Percentiles rank a stretch among this genome's conserved stretches.
phyloP scores from a whole-genome alignment of 1,140 invertebrate species.

The Venustaconcha ellipsiformis region DNA sequence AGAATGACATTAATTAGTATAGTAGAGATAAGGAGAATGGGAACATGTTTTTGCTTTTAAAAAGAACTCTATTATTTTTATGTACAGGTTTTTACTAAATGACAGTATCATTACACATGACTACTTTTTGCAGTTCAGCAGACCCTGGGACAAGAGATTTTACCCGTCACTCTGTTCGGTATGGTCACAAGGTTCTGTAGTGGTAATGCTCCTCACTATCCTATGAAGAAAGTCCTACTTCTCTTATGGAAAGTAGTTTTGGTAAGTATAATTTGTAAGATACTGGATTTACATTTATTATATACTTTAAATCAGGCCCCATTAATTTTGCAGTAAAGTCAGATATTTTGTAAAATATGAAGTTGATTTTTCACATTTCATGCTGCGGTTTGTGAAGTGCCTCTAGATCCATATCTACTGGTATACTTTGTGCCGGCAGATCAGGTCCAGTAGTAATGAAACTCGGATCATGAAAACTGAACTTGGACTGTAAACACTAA shows the following conservation, averaged over 20 bases:
- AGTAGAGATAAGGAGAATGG: no score
- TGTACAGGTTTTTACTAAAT: no score
- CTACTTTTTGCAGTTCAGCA: conserved; percentile 43
- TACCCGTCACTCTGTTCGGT: conserved; percentile 88
- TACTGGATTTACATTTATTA: no score
- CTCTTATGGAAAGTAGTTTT: conserved; percentile 96
- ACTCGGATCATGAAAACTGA: no score
- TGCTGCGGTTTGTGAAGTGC: no score
- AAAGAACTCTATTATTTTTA: no score
- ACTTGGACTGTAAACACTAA: no score
- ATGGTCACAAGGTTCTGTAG: conserved; percentile 96
- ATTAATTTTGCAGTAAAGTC: background rate
- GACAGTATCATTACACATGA: background rate
- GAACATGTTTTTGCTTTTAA: no score
- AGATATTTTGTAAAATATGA: background rate
- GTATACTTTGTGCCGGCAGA: no score
- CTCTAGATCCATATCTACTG: no score
- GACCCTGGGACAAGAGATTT: conserved; percentile 78
- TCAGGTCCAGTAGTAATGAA: no score
- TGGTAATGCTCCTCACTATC: conserved; percentile 93
- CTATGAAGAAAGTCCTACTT: conserved; percentile 97
- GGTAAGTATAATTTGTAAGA: conserved; percentile 48
- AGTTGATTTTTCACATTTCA: background rate
- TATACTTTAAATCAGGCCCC: background rate
- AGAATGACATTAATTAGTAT: no score